A percentile compares a stretch with the other conserved stretches of the same genome.
Conservation (phyloP, 2,797 vertebrate species). For the Sphenopsis melanotis region DNA sequence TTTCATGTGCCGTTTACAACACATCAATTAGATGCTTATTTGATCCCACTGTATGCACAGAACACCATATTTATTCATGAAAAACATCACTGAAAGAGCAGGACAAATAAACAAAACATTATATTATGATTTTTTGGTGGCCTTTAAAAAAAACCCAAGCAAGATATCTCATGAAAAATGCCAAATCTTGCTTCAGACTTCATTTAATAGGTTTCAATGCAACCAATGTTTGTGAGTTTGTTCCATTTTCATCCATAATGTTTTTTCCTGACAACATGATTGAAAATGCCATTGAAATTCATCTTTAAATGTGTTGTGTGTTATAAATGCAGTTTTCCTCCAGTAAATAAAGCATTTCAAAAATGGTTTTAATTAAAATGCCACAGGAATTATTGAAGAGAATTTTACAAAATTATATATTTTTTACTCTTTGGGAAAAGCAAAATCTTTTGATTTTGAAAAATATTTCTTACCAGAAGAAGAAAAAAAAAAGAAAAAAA, state of each 20-base stretch:
- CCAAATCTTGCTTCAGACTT: background rate
- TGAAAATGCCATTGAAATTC: background rate
- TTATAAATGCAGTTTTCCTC: conserved; percentile 1
- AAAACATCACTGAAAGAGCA: background rate
- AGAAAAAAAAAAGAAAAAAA: background rate
- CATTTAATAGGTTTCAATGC: background rate
- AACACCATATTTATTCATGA: background rate
- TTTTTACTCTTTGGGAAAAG: background rate
- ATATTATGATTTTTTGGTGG: background rate
- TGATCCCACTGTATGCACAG: background rate
- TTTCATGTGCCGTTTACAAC: background rate
- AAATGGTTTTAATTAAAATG: conserved; percentile 44
- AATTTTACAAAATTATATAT: background rate
- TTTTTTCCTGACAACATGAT: background rate
- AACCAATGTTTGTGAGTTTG: background rate
- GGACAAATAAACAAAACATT: background rate
- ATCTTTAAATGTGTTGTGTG: background rate
- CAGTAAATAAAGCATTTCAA: conserved; percentile 43
- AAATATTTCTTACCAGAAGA: background rate
- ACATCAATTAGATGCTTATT: background rate
- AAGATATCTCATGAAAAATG: background rate
- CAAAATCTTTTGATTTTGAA: background rate
- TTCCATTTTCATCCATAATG: background rate
- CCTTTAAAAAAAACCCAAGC: background rate
- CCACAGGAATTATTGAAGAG: background rate